Base-by-base conservation (phyloP, 2,888 invertebrate genomes). In the Celastrina argiolus region DNA sequence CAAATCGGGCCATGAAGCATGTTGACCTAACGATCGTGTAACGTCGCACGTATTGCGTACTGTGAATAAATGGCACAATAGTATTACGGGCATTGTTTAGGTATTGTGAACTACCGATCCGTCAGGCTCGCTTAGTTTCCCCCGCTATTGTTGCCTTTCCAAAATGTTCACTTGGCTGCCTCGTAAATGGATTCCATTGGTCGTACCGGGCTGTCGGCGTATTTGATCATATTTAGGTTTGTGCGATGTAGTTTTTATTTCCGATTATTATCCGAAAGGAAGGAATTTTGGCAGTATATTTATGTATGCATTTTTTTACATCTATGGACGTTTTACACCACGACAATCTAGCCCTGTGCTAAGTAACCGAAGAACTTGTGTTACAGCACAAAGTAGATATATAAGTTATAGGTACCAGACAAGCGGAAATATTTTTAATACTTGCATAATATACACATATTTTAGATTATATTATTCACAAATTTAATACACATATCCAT, bases 1-100 rank as follows among this genome's bases (percentile, higher is more conserved):
- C 78, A 78, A 76, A 81, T 79, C 78, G 79, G 75, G 70, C 71
- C 78, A 78, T 77, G 78, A 77, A 78, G 77, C 76, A 77, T 84
- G 83, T 85, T 84, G 84, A 80, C 80, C 81, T 74, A 81, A 75
- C 75, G 74, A 69, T 70, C 69, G 69, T 74, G 69, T 67, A 65
- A 67, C 59, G 45, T 16, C 63, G 61, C 65, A 64, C 59, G 65
- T 63, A 68, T 67, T 63, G 58, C 56, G 65, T 58, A 56, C 68
- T 51, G 51, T 68, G 68, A 67, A 69, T 68, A 68, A 68, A 68
- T 67, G 67, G 67, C 69, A 70, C 71, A 72, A 71, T 72, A 67
- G 67, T 65, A 68, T 69, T 70, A 66, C 56, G 51, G 66, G 51
- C 69, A 71, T 72, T 72, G 72, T 72, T 69, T 69, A 65, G 61